Base-by-base conservation (phyloP, 2,797 vertebrate genomes). In the Enteromius unitaeniatus region DNA sequence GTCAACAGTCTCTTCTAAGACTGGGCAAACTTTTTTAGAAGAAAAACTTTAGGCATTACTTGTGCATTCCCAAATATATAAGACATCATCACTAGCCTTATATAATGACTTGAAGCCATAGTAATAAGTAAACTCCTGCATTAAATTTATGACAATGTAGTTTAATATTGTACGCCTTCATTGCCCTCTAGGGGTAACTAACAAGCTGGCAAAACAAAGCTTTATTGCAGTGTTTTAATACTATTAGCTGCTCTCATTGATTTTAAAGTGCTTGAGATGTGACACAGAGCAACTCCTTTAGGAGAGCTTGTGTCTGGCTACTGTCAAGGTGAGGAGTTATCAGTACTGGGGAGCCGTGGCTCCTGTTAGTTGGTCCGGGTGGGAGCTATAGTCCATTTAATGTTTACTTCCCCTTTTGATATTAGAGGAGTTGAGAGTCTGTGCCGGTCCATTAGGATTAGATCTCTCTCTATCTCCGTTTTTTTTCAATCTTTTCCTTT, bases 361-460 rank as follows among this genome's bases (percentile, higher is more conserved):
- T 89, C 45, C 65, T 60, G 76, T 79, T 79, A 81, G 87, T 88
- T 84, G 83, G 81, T 88, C 87, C 87, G 77, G 84, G 85, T 81
- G 87, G 89, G 88, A 83, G 82, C 85, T 89, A 79, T 79, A 68
- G 72, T 72, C 78, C 58, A 78, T 86, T 84, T 75, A 77, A 81
- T 87, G 87, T 86, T 77, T 83, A 82, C 73, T 75, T 74, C 73
- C 64, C 84, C 88, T 77, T 67, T 82, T 88, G 49, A 88, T 88
- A 88, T 90, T 47, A 68, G 86, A 85, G 70, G 73, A 87, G 84
- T 86, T 83, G 74, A 78, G 82, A 86, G 87, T 88, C 91, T 89
- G 85, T 68, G 89, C 88, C 86, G 85, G 83, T 77, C 91, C 87
- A 91, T 92, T 90, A 89, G 91, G 92, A 93, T 93, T 92, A 93